Percentiles rank a stretch among this genome's conserved stretches.
phyloP scores from a whole-genome alignment of 2,113 vertebrate species.

The Pagrus major region DNA sequence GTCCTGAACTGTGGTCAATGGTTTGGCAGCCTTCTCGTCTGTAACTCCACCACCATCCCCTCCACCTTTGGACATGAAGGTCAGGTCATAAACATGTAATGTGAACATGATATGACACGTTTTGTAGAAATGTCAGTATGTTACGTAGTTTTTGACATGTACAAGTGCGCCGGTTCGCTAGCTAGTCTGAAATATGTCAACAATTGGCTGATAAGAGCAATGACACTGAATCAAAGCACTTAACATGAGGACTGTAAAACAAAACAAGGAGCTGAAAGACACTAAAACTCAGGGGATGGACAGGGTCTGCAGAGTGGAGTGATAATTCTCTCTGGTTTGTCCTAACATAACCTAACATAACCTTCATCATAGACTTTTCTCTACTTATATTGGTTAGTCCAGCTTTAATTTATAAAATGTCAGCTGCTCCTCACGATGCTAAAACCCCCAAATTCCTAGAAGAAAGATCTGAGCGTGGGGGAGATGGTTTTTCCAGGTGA shows the following conservation, averaged over 20 bases:
- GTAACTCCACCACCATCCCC: no score
- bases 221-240: neutral
- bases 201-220: neutral
- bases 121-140: no score
- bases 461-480: neutral
- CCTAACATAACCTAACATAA: neutral
- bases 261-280: neutral
- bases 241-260: neutral
- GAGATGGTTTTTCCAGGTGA: neutral
- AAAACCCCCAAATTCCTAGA: neutral
- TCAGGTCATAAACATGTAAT: no score
- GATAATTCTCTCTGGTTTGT: neutral
- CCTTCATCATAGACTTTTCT: no score
- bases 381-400: neutral
- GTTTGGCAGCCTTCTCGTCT: no score
- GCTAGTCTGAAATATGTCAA: neutral
- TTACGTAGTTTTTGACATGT: no score
- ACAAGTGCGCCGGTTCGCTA: neutral
- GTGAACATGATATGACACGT: no score
- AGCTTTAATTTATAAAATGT: constrained; percentile 1
- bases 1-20: no score
- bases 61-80: no score
- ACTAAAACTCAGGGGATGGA: neutral
- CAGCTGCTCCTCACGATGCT: neutral
- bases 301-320: neutral